A percentile compares a stretch with the other conserved stretches of the same genome.
Evolutionary conservation across 2,797 vertebrate species (phyloP).

Genomic region (Fringilla coelebs): DNA sequence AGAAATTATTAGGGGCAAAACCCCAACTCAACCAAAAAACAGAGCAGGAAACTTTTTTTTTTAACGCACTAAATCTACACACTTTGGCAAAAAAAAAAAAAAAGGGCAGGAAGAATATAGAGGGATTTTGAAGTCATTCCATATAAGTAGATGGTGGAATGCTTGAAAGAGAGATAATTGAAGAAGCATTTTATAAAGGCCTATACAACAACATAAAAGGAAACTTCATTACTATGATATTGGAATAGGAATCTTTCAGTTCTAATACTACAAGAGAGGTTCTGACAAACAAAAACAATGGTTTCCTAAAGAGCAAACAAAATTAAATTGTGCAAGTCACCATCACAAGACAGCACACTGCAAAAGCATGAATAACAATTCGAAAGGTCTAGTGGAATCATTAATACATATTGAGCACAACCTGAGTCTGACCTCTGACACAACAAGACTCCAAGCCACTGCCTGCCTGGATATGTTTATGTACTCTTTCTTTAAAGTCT

Average conservation of each 20-base stretch:
- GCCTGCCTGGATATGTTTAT: background rate
- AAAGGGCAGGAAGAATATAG: background rate
- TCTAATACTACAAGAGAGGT: background rate
- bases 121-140: background rate
- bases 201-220: background rate
- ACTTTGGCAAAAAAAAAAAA: background rate
- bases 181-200: background rate
- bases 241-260: background rate
- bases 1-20: background rate
- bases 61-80: background rate
- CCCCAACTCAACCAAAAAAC: fast-evolving
- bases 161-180: background rate
- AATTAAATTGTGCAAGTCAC: background rate
- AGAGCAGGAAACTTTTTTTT: background rate
- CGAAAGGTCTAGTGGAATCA: background rate
- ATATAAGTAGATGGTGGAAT: background rate
- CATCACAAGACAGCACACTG: background rate
- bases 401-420: fast-evolving
- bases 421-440: background rate
- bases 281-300: background rate
- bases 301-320: background rate
- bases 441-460: background rate
- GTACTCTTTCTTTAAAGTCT: background rate
- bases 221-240: background rate
- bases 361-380: background rate